Evolutionary conservation across 2,888 invertebrate species (phyloP), one percentile per base, ranked within the genome.

Genomic region (Pollenia amentaria): DNA sequence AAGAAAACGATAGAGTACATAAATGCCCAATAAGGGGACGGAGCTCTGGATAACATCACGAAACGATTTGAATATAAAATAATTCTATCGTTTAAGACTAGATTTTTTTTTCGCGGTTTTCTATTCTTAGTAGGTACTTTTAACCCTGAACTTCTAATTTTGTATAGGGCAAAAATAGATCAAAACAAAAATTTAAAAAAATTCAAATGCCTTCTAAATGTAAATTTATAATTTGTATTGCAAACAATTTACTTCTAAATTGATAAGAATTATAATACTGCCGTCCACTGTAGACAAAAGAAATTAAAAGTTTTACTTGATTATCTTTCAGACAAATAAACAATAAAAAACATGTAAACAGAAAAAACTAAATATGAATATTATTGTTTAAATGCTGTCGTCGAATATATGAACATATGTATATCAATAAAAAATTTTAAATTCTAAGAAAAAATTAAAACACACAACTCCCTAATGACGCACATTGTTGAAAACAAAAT

Each of bases 271-370:
- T 62, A 29, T 64, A 6, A 53, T 29, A 40, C 21, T 40, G 51
- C 46, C 46, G 18, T 1, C 10, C n/a, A 62, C 29, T 51, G 51
- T 40, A 64, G 40, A 62, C 64, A 53, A 42, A 51, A 75, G 21
- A 64, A 64, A 42, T 76, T 53, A 40, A 60, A 73, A 72, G 57
- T 57, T 72, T 57, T 46, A 46, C 44, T 60, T 73, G 60, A 69
- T 51, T 48, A 60, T 16, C 29, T n/a, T 64, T 64, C 53, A 42
- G 51, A 64, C 51, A 76, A 64, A 64, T 9, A 51, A 51, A 64
- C 46, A 62, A 18, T 3, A 48, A 16, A 8, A 65, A 18, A 21
- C 7, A 3, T 6, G 10, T 38, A 21, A 21, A 46, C 9, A 57
- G n/a, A 57, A 7, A 57, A 3, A 29, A 7, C 57, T 29, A 57